These are phyloP conservation scores for Trissolcus brochymenae DNA, from an alignment of 2,888 invertebrate genomes.

Conservation along the genomic window DNA sequence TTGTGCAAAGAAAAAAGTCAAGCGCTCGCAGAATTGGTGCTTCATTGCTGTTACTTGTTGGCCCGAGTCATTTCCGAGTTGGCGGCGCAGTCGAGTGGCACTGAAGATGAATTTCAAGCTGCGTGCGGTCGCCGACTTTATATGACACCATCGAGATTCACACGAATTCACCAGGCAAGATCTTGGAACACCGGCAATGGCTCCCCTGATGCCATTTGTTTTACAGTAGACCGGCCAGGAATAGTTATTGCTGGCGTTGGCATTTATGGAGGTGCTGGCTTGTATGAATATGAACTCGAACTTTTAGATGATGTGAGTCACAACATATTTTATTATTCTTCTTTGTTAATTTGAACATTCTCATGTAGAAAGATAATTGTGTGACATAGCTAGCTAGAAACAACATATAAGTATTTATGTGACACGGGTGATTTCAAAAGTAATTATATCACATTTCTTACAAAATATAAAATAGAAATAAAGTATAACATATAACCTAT, in stretches of 20 bases:
- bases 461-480: no score
- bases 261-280: slow-evolving; percentile 92
- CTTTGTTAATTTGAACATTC: neutral
- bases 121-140: slow-evolving; percentile 82
- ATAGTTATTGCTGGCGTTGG: slow-evolving; percentile 92
- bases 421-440: no score
- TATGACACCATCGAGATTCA: slow-evolving; percentile 83
- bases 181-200: slow-evolving; percentile 99
- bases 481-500: no score
- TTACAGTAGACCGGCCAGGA: slow-evolving; percentile 93
- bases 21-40: slow-evolving; percentile 79
- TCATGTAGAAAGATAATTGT: no score
- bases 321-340: neutral
- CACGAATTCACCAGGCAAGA: slow-evolving; percentile 90
- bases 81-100: slow-evolving; percentile 86
- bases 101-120: slow-evolving; percentile 86
- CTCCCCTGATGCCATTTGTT: slow-evolving; percentile 96
- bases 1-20: slow-evolving; percentile 78
- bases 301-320: slow-evolving; percentile 85
- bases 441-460: no score
- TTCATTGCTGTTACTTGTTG: slow-evolving; percentile 86
- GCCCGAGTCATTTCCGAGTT: slow-evolving; percentile 92
- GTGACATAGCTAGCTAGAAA: no score
- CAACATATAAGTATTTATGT: no score
- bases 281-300: slow-evolving; percentile 94